phyloP scores from a whole-genome alignment of 1,140 invertebrate species.

The Hesperophylax magnus region DNA sequence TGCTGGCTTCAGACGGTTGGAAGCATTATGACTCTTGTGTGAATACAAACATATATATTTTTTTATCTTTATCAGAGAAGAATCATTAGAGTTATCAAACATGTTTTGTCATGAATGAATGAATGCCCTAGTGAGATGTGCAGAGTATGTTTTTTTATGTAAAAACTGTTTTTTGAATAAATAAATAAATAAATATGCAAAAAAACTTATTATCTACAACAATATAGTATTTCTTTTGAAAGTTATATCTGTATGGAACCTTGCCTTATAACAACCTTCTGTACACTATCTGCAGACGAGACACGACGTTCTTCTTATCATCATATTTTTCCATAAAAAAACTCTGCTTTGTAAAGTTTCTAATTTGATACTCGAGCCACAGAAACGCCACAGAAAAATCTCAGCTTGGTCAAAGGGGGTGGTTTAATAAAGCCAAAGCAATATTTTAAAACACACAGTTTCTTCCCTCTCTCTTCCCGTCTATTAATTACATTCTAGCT shows the following conservation, averaged over 20 bases:
- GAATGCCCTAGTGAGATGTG: too few species aligned
- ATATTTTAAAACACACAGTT: neutral
- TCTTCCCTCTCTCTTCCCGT: neutral
- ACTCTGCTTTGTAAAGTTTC: constrained; percentile 47
- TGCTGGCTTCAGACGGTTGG: too few species aligned
- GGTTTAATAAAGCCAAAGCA: neutral
- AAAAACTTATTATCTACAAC: neutral
- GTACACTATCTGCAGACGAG: neutral
- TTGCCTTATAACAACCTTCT: neutral
- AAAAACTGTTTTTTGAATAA: too few species aligned
- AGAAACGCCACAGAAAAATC: neutral
- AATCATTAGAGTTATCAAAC: neutral
- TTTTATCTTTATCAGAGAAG: too few species aligned
- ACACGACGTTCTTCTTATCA: constrained; percentile 39
- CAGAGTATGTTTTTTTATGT: too few species aligned
- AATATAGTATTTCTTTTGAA: neutral
- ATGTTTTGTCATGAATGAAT: neutral
- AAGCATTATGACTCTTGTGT: too few species aligned
- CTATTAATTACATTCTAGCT: neutral
- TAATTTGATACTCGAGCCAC: constrained; percentile 50
- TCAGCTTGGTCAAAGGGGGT: constrained; percentile 10
- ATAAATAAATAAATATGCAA: too few species aligned
- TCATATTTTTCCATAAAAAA: constrained; percentile 41
- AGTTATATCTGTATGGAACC: neutral
- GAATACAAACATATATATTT: too few species aligned